Conservation (phyloP, 1,140 invertebrate genomes). For the Anoplophora glabripennis region DNA sequence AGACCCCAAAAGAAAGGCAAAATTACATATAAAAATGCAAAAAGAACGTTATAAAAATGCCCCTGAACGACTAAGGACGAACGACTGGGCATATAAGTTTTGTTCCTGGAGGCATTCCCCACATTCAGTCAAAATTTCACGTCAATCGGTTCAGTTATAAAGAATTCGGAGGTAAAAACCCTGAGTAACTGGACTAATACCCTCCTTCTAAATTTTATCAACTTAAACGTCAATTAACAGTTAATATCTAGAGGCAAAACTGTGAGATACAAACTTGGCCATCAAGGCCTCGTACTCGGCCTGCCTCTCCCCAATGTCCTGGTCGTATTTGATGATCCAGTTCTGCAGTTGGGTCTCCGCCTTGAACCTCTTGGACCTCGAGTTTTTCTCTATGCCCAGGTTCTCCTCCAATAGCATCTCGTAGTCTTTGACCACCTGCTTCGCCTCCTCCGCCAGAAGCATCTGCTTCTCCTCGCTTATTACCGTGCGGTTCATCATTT, state of each 20-base stretch:
- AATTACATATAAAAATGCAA: too few species aligned
- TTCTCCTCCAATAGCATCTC: conserved; percentile 29
- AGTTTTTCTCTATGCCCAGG: conserved; percentile 32
- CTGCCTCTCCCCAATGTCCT: conserved; percentile 42
- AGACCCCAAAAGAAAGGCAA: too few species aligned
- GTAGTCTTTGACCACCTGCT: conserved; percentile 27
- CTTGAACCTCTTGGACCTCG: conserved; percentile 37
- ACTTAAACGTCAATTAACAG: too few species aligned
- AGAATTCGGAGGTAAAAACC: too few species aligned
- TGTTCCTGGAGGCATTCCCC: too few species aligned
- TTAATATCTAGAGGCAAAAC: conserved; percentile 4
- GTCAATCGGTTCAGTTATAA: too few species aligned
- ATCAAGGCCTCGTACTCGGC: conserved; percentile 36
- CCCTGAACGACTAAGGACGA: too few species aligned
- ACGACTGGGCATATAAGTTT: too few species aligned
- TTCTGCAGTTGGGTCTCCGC: conserved; percentile 39
- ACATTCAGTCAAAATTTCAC: too few species aligned
- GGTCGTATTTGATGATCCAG: conserved; percentile 42
- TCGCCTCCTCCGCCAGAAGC: conserved; percentile 30
- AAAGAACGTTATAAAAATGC: too few species aligned
- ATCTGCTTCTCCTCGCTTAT: conserved; percentile 33
- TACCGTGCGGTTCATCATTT: conserved; percentile 35
- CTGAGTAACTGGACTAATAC: too few species aligned
- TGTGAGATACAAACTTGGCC: conserved; percentile 25
- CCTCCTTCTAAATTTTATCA: too few species aligned